phyloP scores from a whole-genome alignment of 2,113 vertebrate genomes.

The Pungitius pungitius region DNA sequence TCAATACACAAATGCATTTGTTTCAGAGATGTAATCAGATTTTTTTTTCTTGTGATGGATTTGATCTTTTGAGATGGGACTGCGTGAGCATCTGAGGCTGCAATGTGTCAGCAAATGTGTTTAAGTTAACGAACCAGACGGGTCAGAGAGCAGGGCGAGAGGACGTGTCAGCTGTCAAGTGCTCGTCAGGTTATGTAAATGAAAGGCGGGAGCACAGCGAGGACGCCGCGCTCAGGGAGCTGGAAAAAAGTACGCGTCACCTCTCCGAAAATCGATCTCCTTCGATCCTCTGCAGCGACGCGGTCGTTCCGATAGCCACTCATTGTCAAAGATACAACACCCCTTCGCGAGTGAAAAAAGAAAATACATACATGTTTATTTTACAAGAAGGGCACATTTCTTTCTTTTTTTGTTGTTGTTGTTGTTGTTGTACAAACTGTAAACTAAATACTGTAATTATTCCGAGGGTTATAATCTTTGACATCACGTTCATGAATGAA shows the following conservation, averaged over 20 bases:
- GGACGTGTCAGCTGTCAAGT: constrained; percentile 64
- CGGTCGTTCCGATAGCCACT: constrained; percentile 56
- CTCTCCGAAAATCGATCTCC: constrained; percentile 68
- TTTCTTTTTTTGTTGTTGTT: constrained; percentile 15
- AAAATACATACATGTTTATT: constrained; percentile 79
- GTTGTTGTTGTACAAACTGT: constrained; percentile 80
- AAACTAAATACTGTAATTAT: constrained; percentile 75
- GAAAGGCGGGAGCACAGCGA: constrained; percentile 58
- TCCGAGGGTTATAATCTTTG: constrained; percentile 70
- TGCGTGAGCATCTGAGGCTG: background rate
- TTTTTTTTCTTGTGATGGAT: background rate
- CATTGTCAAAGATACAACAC: constrained; percentile 41
- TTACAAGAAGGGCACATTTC: constrained; percentile 76
- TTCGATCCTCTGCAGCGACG: constrained; percentile 63
- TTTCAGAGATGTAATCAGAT: background rate
- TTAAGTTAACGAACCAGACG: constrained; percentile 48
- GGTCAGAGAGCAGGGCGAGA: constrained; percentile 17
- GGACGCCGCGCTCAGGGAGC: constrained; percentile 60
- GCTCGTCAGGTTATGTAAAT: constrained; percentile 73
- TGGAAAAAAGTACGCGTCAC: constrained; percentile 70
- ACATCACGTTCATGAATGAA: constrained; percentile 74
- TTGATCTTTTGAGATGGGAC: background rate
- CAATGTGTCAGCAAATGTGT: constrained; percentile 12
- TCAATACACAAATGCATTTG: background rate
- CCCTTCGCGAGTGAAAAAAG: constrained; percentile 55